Evolutionary conservation across 2,797 vertebrate species (phyloP).

Genomic region (Lemur catta): DNA sequence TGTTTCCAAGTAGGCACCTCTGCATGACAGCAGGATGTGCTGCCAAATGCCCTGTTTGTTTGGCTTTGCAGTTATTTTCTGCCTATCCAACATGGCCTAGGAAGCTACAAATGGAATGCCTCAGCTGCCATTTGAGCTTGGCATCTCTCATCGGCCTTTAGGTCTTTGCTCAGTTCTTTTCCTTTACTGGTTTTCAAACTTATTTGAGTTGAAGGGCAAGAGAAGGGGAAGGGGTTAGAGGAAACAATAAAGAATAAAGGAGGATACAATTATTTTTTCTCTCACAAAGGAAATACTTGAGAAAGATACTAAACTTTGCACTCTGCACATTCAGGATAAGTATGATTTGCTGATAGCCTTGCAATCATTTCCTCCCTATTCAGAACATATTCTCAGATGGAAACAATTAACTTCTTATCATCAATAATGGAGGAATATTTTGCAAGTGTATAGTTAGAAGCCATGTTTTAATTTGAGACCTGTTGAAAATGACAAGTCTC

Average conservation of each 20-base stretch:
- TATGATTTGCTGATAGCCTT: neutral
- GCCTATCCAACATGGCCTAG: conserved; percentile 43
- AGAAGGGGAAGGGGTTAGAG: neutral
- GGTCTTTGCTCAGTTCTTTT: neutral
- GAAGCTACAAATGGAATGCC: conserved; percentile 48
- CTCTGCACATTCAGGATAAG: neutral
- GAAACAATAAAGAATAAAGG: neutral
- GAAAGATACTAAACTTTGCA: neutral
- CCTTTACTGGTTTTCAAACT: neutral
- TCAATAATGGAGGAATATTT: neutral
- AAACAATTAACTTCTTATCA: neutral
- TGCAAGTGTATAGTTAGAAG: neutral
- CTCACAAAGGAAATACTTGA: neutral
- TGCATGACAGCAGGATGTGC: rapidly evolving
- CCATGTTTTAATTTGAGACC: neutral
- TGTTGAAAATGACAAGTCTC: neutral
- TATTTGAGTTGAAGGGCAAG: neutral
- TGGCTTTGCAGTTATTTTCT: conserved; percentile 40
- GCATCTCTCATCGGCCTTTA: conserved; percentile 47
- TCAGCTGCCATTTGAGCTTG: conserved; percentile 7
- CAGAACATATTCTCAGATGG: neutral
- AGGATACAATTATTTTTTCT: neutral
- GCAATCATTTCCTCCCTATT: neutral
- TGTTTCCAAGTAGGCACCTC: neutral
- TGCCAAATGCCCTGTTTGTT: conserved; percentile 13